phyloP scores from a whole-genome alignment of 2,888 invertebrate species.

The Papilio elwesi region DNA sequence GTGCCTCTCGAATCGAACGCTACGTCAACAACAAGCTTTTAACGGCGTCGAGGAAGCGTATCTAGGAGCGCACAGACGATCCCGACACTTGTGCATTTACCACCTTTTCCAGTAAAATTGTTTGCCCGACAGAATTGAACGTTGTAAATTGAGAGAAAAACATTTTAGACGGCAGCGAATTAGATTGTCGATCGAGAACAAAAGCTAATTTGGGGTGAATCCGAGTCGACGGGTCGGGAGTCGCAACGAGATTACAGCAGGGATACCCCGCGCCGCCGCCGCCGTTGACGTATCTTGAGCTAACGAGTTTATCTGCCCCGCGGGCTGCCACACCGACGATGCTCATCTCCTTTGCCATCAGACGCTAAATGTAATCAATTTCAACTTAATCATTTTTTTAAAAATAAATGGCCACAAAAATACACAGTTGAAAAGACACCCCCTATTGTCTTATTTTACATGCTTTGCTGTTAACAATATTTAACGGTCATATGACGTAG shows the following conservation, averaged over 20 bases:
- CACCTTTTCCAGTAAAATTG: constrained; percentile 59
- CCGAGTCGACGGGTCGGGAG: constrained; percentile 74
- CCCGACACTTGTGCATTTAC: constrained; percentile 62
- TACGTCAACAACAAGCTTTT: constrained; percentile 83
- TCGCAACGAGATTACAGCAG: constrained; percentile 78
- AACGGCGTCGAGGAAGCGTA: constrained; percentile 69
- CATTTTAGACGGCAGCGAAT: constrained; percentile 69
- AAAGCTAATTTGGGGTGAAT: constrained; percentile 77
- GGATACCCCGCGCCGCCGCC: constrained; percentile 68
- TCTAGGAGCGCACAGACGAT: constrained; percentile 56
- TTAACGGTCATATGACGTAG: background rate
- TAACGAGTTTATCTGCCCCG: constrained; percentile 84
- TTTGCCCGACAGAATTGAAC: constrained; percentile 59
- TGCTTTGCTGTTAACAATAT: background rate
- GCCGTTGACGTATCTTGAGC: constrained; percentile 70
- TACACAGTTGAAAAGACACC: background rate
- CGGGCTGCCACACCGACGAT: constrained; percentile 68
- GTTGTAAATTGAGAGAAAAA: constrained; percentile 64
- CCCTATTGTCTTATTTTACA: background rate
- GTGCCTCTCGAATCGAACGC: constrained; percentile 78
- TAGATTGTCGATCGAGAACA: constrained; percentile 76
- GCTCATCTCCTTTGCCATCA: constrained; percentile 75
- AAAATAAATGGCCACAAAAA: constrained; percentile 15
- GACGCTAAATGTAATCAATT: constrained; percentile 70
- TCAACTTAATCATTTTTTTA: constrained; percentile 51